These are phyloP conservation scores for Tricholaema leucomelas DNA, from an alignment of 2,113 vertebrate genomes.

Conservation along the genomic window DNA sequence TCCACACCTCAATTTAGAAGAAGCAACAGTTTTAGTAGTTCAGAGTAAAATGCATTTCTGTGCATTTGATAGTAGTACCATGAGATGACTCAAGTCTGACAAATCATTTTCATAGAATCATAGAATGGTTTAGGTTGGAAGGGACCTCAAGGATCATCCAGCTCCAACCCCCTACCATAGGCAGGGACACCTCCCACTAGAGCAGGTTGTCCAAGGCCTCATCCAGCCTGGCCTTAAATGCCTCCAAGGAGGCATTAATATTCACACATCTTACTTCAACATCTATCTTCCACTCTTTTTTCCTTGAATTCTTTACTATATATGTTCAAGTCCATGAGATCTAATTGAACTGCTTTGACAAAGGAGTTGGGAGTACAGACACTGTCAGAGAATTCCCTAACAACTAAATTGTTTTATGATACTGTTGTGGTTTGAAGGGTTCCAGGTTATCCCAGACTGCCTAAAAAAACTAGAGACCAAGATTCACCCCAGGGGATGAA, in stretches of 20 bases:
- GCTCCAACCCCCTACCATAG: no score
- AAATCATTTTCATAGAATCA: neutral
- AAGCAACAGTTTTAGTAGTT: neutral
- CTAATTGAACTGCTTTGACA: neutral
- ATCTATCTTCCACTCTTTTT: neutral
- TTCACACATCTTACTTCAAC: neutral
- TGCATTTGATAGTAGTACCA: neutral
- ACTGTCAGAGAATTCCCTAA: neutral
- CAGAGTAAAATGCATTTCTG: neutral
- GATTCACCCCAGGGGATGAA: no score
- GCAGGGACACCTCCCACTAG: no score
- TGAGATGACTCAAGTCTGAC: neutral
- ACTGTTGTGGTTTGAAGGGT: neutral
- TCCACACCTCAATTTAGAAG: neutral
- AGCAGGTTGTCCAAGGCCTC: no score
- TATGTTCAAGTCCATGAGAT: neutral
- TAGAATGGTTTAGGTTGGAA: no score
- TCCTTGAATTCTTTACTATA: neutral
- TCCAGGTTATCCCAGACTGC: no score
- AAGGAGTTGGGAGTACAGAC: neutral
- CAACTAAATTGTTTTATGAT: neutral
- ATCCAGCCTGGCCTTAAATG: no score
- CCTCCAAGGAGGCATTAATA: no score
- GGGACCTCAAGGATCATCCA: no score
- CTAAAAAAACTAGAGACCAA: no score